A percentile compares a stretch with the other conserved stretches of the same genome.
These are phyloP conservation scores for Dicaeum eximium DNA, from an alignment of 2,113 vertebrate genomes.

Conservation along the genomic window DNA sequence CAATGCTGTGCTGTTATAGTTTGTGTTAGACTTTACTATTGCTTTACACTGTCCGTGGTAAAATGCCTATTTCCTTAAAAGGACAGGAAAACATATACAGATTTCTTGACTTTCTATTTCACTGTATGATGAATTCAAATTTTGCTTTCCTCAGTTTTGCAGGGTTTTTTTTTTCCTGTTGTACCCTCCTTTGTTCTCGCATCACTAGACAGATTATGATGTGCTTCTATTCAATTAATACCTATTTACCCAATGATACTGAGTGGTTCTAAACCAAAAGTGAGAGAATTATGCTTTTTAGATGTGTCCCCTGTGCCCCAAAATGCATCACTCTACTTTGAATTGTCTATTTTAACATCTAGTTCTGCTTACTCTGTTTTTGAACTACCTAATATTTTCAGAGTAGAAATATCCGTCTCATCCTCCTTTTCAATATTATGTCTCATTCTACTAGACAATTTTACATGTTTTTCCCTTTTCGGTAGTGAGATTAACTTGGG, in stretches of 20 bases:
- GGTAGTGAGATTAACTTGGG: background rate
- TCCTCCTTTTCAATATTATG: background rate
- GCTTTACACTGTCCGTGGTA: background rate
- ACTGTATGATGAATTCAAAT: background rate
- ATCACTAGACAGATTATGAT: background rate
- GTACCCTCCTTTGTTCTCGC: background rate
- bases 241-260: background rate
- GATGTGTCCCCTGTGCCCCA: background rate
- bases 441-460: background rate
- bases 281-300: background rate
- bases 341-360: background rate
- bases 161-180: background rate
- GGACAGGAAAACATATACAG: background rate
- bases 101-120: background rate
- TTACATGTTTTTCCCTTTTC: background rate
- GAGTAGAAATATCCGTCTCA: rapidly evolving
- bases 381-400: background rate
- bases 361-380: background rate
- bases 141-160: background rate
- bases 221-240: background rate
- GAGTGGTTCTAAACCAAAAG: background rate
- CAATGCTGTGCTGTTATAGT: background rate
- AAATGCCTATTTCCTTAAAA: background rate
- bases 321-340: background rate
- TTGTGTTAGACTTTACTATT: background rate